phyloP scores from a whole-genome alignment of 2,888 invertebrate species.

The Disparrhopalites patrizii region DNA sequence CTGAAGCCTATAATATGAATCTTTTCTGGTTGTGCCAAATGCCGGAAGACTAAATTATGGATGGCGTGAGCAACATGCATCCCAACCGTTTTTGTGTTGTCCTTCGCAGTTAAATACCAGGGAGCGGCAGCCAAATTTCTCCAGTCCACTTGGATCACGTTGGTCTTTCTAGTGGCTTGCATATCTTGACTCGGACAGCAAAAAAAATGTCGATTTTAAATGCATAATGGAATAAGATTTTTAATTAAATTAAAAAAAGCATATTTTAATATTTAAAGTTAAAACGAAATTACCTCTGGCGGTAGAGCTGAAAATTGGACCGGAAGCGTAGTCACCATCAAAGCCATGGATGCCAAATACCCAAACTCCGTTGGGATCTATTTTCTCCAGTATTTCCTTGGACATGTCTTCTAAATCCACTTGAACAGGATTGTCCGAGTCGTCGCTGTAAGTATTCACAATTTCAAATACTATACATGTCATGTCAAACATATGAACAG shows the following conservation, averaged over 20 bases:
- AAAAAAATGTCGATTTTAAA: too few species aligned
- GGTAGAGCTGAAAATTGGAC: neutral
- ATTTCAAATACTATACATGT: too few species aligned
- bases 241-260: too few species aligned
- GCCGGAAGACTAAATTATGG: neutral
- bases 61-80: neutral
- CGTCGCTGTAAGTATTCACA: neutral
- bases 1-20: neutral
- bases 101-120: neutral
- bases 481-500: too few species aligned
- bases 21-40: neutral
- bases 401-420: neutral
- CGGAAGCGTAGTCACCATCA: neutral
- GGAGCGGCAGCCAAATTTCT: neutral
- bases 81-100: neutral
- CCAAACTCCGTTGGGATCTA: neutral
- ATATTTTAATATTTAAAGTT: too few species aligned
- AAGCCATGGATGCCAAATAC: neutral
- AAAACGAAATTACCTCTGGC: neutral
- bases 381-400: neutral
- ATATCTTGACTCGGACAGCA: too few species aligned
- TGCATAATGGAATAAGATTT: too few species aligned
- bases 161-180: neutral
- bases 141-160: slow-evolving; percentile 1
- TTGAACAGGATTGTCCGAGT: neutral